Base-by-base conservation (phyloP, 1,140 invertebrate genomes). In the Drosophila oshimai region DNA sequence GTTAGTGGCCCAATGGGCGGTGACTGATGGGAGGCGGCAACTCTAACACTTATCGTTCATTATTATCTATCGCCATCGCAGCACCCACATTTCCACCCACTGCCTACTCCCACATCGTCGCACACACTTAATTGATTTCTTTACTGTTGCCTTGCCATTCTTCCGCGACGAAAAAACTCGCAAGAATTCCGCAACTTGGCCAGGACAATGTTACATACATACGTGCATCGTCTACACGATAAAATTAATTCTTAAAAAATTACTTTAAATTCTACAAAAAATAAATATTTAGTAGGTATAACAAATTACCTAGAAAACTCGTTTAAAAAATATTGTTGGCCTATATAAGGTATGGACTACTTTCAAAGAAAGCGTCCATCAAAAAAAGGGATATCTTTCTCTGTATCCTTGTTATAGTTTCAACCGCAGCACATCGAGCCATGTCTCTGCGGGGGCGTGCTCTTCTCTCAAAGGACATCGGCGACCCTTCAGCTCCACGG, bases 41-140 rank as follows among this genome's bases (percentile, higher is more conserved):
- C 81, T 76, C 54, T 76, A 80, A 87, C 80, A 86, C 80, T 86
- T 86, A 86, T 86, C 80, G 75, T 87, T 86, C 58, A 86, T 86
- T 86, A 86, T 86, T 87, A 87, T 87, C 80, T 86, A 67, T 72
- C 47, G 60, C 61, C 55, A 42, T 49, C 60, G 55, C 41, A 13
- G 17, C 44, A 34, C 53, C 31, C 15, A 24, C 9, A n/a, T n/a
- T 26, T 4, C 17, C 53, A 22, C 28, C 12, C 31, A 47, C 29
- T 17, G 22, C 41, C 39, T 36, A 62, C 29, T 18, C 41, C 39
- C 39, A 62, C 29, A 49, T 15, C 28, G 18, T 33, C 24, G 47
- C 50, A 50, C 46, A 58, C 49, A 61, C 75, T 87, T 87, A 86
- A 86, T 86, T 86, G 81, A 86, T 86, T 87, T 86, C 57, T 55